Conservation (phyloP, 2,888 invertebrate genomes). For the Anthophora plumipes region DNA sequence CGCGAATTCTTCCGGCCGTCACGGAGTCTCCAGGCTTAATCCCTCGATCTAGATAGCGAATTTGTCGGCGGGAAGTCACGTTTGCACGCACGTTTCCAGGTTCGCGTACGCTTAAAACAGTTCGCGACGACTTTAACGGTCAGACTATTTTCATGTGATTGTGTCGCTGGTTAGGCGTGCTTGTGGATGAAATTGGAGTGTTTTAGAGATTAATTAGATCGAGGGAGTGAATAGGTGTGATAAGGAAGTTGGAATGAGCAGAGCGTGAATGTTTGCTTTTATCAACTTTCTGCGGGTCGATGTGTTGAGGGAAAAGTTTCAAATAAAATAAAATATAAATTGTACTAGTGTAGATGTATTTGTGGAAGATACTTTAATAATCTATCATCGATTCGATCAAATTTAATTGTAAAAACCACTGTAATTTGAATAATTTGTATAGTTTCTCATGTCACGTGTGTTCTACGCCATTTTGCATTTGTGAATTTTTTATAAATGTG, state of each 20-base stretch:
- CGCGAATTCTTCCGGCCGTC: slow-evolving; percentile 53
- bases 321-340: too few relatives aligned
- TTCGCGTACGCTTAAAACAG: not conserved
- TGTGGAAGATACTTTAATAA: too few relatives aligned
- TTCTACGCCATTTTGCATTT: too few relatives aligned
- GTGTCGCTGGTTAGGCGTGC: not conserved
- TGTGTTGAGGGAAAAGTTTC: too few relatives aligned
- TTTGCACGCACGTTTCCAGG: slow-evolving; percentile 22
- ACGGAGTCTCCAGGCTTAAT: slow-evolving; percentile 23
- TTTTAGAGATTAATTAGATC: slow-evolving; percentile 20
- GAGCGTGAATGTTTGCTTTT: slow-evolving; percentile 2
- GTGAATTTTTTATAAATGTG: too few relatives aligned
- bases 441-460: too few relatives aligned
- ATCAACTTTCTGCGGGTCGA: too few relatives aligned
- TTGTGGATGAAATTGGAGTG: not conserved
- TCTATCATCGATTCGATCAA: too few relatives aligned
- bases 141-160: slow-evolving; percentile 19
- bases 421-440: too few relatives aligned
- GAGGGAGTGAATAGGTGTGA: not conserved
- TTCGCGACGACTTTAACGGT: not conserved
- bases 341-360: too few relatives aligned
- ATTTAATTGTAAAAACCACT: too few relatives aligned
- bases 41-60: slow-evolving; percentile 37
- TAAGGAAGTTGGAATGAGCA: not conserved
- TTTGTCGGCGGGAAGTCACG: slow-evolving; percentile 11